Percentiles rank a stretch among this genome's conserved stretches.
phyloP scores from a whole-genome alignment of 1,140 invertebrate species.

The Wiebesia pumilae region DNA sequence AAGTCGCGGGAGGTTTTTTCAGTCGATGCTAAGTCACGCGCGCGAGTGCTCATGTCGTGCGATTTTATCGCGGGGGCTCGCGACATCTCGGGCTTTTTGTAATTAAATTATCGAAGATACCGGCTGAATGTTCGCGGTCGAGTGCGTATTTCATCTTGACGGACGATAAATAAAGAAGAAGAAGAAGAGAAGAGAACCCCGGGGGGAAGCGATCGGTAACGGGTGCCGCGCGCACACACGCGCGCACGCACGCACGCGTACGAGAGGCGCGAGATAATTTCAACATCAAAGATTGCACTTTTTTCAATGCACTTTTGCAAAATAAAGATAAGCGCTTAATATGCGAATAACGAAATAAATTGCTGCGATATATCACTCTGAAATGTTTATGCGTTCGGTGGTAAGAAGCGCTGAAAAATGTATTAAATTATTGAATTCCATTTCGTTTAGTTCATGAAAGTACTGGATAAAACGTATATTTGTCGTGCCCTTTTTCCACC shows the following conservation, averaged over 20 bases:
- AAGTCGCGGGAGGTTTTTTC: neutral
- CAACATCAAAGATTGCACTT: constrained; percentile 44
- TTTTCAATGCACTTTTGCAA: neutral
- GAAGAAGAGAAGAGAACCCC: constrained; percentile 14
- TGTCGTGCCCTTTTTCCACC: neutral
- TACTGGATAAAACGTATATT: constrained; percentile 24
- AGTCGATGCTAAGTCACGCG: neutral
- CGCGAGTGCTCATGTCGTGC: constrained; percentile 13
- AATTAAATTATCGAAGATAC: constrained; percentile 47
- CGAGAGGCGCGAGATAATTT: constrained; percentile 34
- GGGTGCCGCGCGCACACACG: neutral
- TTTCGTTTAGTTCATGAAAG: neutral
- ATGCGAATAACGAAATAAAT: constrained; percentile 41
- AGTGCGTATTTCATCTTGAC: constrained; percentile 49
- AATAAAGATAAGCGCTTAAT: constrained; percentile 38
- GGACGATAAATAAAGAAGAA: constrained; percentile 47
- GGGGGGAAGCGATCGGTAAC: constrained; percentile 33
- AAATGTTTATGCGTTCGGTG: constrained; percentile 38
- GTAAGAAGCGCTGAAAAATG: constrained; percentile 3
- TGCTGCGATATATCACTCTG: constrained; percentile 41
- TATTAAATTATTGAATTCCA: constrained; percentile 45
- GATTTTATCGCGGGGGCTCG: constrained; percentile 21
- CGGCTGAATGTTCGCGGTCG: constrained; percentile 29
- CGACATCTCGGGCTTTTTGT: constrained; percentile 33
- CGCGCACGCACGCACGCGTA: neutral